Conservation (phyloP, 2,113 vertebrate species). For the Tragelaphus buxtoni region DNA sequence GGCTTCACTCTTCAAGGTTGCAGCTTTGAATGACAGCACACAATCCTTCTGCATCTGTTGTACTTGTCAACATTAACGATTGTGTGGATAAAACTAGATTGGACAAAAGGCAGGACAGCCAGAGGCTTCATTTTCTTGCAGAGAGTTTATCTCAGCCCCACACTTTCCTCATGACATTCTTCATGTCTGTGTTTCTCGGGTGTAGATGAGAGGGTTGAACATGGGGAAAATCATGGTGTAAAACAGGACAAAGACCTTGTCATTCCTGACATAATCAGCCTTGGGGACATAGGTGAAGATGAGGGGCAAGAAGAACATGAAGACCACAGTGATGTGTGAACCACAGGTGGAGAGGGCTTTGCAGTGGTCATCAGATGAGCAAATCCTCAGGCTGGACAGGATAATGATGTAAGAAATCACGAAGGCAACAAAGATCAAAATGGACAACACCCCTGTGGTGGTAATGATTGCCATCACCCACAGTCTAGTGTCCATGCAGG, state of each 20-base stretch:
- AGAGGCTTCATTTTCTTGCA: neutral
- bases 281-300: neutral
- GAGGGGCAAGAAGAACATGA: constrained; percentile 5
- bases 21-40: accelerated
- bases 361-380: no score
- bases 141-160: neutral
- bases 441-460: no score
- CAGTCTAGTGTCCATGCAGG: no score
- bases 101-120: neutral
- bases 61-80: neutral
- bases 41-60: neutral
- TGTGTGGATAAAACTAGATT: neutral
- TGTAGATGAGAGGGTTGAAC: constrained; percentile 3
- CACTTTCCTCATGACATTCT: neutral
- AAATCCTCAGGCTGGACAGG: no score
- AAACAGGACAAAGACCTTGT: constrained; percentile 2
- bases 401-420: no score
- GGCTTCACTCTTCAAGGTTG: accelerated
- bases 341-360: neutral
- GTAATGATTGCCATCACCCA: no score
- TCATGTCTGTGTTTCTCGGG: neutral
- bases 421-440: no score
- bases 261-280: neutral
- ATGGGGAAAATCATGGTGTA: neutral
- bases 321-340: neutral